Percentiles rank a stretch among this genome's conserved stretches.
Conservation (phyloP, 2,113 vertebrate genomes). For the Oreochromis tanganicae region DNA sequence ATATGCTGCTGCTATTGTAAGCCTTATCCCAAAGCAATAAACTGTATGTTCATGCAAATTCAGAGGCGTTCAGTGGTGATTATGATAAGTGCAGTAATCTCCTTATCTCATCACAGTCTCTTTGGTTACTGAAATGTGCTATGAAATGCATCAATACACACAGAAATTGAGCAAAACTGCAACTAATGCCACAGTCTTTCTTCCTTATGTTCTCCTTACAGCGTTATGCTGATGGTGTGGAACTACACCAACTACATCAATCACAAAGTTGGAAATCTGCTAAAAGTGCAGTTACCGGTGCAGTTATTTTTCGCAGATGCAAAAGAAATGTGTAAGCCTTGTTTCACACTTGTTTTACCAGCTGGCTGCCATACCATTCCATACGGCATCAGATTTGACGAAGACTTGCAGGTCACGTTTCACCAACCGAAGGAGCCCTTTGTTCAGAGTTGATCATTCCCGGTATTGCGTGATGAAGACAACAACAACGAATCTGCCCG, state of each 20-base stretch:
- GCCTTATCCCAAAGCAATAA: slow-evolving; percentile 65
- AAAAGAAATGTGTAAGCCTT: slow-evolving; percentile 29
- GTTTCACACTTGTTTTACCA: slow-evolving; percentile 51
- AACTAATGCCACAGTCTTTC: slow-evolving; percentile 49
- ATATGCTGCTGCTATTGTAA: slow-evolving; percentile 53
- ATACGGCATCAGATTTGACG: slow-evolving; percentile 46
- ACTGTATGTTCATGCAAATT: slow-evolving; percentile 71
- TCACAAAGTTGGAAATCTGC: slow-evolving; percentile 63
- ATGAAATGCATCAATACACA: slow-evolving; percentile 73
- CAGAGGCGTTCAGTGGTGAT: slow-evolving; percentile 68
- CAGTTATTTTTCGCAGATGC: slow-evolving; percentile 49
- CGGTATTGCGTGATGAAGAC: slow-evolving; percentile 79
- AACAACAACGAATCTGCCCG: slow-evolving; percentile 82
- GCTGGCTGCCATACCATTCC: slow-evolving; percentile 20
- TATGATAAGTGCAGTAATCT: slow-evolving; percentile 78
- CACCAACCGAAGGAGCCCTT: slow-evolving; percentile 60
- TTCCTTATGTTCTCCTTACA: slow-evolving; percentile 43
- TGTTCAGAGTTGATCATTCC: background rate
- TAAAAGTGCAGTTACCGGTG: slow-evolving; percentile 58
- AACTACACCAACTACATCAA: slow-evolving; percentile 54
- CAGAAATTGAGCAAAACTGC: slow-evolving; percentile 68
- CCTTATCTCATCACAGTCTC: slow-evolving; percentile 72
- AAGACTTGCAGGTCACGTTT: slow-evolving; percentile 90
- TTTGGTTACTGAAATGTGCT: slow-evolving; percentile 72
- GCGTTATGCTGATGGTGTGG: slow-evolving; percentile 56